Evolutionary conservation across 2,888 invertebrate species (phyloP).

Genomic region (Eulithis prunata): DNA sequence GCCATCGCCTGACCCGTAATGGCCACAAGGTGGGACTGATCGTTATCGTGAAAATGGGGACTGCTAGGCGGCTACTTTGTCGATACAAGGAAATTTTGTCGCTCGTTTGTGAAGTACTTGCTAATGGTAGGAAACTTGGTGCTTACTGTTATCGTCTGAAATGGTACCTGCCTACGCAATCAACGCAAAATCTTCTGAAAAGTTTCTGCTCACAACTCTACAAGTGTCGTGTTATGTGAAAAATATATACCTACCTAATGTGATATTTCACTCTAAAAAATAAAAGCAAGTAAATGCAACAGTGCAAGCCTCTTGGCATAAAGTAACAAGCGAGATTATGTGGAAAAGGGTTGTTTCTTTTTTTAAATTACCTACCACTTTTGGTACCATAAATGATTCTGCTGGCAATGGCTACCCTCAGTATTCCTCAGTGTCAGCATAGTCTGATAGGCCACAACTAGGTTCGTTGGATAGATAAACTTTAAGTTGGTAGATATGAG

Average conservation of each 20-base stretch:
- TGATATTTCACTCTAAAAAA: no score
- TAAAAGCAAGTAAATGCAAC: no score
- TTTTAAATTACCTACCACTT: no score
- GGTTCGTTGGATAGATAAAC: slow-evolving; percentile 66
- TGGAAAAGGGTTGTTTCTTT: no score
- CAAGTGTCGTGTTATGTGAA: no score
- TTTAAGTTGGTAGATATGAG: slow-evolving; percentile 58
- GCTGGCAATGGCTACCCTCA: no score
- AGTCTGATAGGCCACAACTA: slow-evolving; percentile 15
- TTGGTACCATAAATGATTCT: no score
- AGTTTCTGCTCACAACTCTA: no score
- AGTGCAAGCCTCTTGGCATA: no score
- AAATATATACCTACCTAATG: no score
- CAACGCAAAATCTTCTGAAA: not conserved
- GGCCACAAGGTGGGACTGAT: slow-evolving; percentile 79
- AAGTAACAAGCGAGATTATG: no score
- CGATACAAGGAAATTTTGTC: slow-evolving; percentile 74
- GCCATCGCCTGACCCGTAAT: slow-evolving; percentile 80
- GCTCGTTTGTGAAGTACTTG: slow-evolving; percentile 62
- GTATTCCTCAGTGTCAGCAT: slow-evolving; percentile 4
- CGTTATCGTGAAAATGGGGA: slow-evolving; percentile 76
- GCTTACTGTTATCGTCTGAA: slow-evolving; percentile 24
- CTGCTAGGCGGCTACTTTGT: slow-evolving; percentile 67
- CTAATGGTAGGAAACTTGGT: slow-evolving; percentile 32
- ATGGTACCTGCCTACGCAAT: slow-evolving; percentile 6